Evolutionary conservation across 2,797 vertebrate species (phyloP).

Genomic region (Cephalopachus bancanus): DNA sequence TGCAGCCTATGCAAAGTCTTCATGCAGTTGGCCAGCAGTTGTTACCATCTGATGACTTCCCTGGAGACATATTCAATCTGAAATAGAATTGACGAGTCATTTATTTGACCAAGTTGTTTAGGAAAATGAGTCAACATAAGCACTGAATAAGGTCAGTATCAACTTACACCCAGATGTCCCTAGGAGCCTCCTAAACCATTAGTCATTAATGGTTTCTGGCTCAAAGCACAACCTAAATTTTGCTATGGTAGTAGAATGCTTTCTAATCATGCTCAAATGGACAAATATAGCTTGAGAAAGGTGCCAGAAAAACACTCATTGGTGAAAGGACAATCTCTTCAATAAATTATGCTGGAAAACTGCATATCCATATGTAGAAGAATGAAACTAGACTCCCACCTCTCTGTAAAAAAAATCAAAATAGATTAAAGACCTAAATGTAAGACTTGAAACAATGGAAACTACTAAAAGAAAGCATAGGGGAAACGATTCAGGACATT

Average conservation of each 20-base stretch:
- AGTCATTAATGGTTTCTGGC: constrained; percentile 23
- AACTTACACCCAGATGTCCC: background rate
- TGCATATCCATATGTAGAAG: no score
- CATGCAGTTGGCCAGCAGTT: background rate
- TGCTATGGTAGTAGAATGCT: background rate
- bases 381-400: no score
- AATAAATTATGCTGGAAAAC: no score
- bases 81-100: constrained; percentile 51
- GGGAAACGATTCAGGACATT: no score
- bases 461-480: no score
- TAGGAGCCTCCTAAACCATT: background rate
- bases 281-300: background rate
- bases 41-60: constrained; percentile 19
- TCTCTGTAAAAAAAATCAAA: no score
- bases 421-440: no score
- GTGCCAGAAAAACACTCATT: background rate
- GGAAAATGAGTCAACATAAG: constrained; percentile 57
- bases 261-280: constrained; percentile 16
- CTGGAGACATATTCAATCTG: constrained; percentile 10
- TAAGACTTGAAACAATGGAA: no score
- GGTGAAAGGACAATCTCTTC: no score
- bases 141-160: constrained; percentile 1
- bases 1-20: background rate
- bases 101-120: constrained; percentile 50
- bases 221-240: constrained; percentile 55